Base-by-base conservation (phyloP, 37 sponge, comb jelly and placozoan species). In the Spongilla lacustris region DNA sequence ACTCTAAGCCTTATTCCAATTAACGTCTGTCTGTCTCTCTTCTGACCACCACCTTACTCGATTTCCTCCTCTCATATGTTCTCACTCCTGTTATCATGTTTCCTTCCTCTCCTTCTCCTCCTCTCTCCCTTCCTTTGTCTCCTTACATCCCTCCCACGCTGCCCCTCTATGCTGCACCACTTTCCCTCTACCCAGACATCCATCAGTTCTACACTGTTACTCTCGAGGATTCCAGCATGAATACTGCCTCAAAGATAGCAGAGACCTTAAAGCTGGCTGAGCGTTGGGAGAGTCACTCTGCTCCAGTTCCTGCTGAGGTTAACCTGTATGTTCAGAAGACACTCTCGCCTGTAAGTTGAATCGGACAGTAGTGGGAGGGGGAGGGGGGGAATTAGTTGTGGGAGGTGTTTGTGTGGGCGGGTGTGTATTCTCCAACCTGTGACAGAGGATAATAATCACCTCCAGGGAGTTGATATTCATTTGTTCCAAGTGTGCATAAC, bases 121-220 rank as follows among this genome's bases (percentile, higher is more conserved):
- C n/a, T 36, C 4, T 25, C 25, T 21, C 1, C 49, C 79, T 38
- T 36, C 79, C 50, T 50, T 34, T 25, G 4, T 74, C 27, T 41
- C 41, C 41, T 41, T 41, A 41, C 41, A 3, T 9, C 41, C 41
- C 41, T 41, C 41, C 41, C 6, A 3, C 6, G 3, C 6, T 6
- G 6, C 41, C 41, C 6, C 41, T 6, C 6, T 41, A 41, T 6
- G 6, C 41, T 6, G 3, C 41, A 3, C 6, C 41, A 9, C 6
- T 6, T 41, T 6, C 41, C 6, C 41, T 6, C 6, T 41, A 41
- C 41, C 41, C 76, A 96, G 96, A 96, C 66, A 93, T 96, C 67
- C 94, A 96, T 36, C 94, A 96, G 66, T 96, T 96, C 80, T 96
- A 96, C 70, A 83, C 70, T 8, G 36, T 29, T 70, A 96, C 96